Evolutionary conservation across 2,113 vertebrate species (phyloP).

Genomic region (Heptranchias perlo): DNA sequence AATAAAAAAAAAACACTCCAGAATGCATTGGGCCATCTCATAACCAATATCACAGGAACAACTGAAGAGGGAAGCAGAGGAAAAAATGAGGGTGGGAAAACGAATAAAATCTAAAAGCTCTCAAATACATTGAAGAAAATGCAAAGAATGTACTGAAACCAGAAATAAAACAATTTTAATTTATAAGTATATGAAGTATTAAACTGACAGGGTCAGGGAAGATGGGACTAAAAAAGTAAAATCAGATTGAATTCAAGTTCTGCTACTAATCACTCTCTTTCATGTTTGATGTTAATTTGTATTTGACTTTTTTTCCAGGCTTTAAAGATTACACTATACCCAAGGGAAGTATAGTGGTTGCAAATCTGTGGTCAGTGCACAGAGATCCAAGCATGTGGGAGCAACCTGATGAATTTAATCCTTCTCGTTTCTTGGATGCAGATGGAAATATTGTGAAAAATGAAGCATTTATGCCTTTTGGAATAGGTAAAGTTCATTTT

Average conservation of each 20-base stretch:
- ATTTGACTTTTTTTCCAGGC: slow-evolving; percentile 54
- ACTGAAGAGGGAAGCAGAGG: background rate
- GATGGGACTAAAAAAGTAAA: background rate
- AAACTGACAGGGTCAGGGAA: background rate
- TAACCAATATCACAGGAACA: background rate
- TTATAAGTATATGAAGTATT: background rate
- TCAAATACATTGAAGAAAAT: background rate
- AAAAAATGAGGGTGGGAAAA: background rate
- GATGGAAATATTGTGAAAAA: slow-evolving; percentile 75
- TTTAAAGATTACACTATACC: slow-evolving; percentile 86
- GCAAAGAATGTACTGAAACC: background rate
- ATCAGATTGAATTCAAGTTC: background rate
- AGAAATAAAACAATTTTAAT: slow-evolving; percentile 21
- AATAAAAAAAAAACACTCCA: too few relatives aligned
- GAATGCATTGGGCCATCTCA: background rate
- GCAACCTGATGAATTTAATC: slow-evolving; percentile 75
- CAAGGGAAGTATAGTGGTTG: slow-evolving; percentile 75
- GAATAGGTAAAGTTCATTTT: slow-evolving; percentile 66
- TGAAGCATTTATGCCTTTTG: slow-evolving; percentile 87
- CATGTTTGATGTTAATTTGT: slow-evolving; percentile 41
- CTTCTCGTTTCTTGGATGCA: slow-evolving; percentile 76
- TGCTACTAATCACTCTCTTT: background rate
- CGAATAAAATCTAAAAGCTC: background rate
- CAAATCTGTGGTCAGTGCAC: slow-evolving; percentile 87
- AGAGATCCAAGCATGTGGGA: slow-evolving; percentile 85